Evolutionary conservation across 1,140 invertebrate species (phyloP).

Genomic region (Hypsibius dujardini): DNA sequence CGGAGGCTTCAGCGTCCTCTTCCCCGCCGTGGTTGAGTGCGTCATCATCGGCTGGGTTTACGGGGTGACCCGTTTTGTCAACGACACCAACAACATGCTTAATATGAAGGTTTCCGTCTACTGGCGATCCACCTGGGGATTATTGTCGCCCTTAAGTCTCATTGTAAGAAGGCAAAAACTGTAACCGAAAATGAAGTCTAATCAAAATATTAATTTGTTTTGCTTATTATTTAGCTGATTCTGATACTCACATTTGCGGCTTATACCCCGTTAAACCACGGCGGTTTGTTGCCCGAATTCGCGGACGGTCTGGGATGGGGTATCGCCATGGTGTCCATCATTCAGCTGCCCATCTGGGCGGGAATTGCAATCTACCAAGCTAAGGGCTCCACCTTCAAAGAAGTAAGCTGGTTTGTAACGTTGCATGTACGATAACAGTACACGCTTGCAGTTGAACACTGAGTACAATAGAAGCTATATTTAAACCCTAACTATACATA

Average conservation of each 20-base stretch:
- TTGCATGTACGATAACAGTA: no score
- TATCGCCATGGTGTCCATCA: conserved; percentile 34
- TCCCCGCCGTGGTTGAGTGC: conserved; percentile 44
- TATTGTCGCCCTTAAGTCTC: neutral
- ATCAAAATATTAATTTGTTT: no score
- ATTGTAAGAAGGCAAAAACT: conserved; percentile 1
- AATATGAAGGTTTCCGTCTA: conserved; percentile 32
- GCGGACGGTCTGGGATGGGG: conserved; percentile 37
- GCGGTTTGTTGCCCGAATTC: conserved; percentile 31
- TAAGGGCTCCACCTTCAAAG: conserved; percentile 35
- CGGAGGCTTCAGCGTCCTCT: conserved; percentile 12
- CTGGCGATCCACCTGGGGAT: conserved; percentile 3
- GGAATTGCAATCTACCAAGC: conserved; percentile 41
- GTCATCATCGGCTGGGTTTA: conserved; percentile 62
- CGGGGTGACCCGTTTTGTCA: conserved; percentile 56
- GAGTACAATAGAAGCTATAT: no score
- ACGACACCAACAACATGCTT: conserved; percentile 60
- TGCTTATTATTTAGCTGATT: neutral
- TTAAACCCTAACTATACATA: no score
- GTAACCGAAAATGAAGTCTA: no score
- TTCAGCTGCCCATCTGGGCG: conserved; percentile 39
- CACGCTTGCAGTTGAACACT: no score
- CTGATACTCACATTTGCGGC: neutral
- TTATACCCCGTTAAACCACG: conserved; percentile 9
- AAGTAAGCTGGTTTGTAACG: conserved; percentile 26